These are phyloP conservation scores for Molossus molossus DNA, from an alignment of 2,797 vertebrate species.

Conservation along the genomic window DNA sequence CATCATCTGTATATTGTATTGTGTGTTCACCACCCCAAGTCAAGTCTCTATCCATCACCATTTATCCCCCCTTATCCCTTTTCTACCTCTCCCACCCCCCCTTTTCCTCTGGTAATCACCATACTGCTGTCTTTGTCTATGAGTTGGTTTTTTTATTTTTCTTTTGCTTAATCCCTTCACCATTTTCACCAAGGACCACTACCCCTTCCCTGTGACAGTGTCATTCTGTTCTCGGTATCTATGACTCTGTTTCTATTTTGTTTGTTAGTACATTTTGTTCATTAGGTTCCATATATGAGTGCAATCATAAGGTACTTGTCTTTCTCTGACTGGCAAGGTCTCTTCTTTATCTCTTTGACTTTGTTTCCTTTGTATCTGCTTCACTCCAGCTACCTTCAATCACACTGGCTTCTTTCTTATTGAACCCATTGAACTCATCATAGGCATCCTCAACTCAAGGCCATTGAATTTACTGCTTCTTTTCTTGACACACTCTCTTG, in stretches of 20 bases:
- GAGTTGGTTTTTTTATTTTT: background rate
- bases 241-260: background rate
- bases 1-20: no score
- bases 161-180: background rate
- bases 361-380: background rate
- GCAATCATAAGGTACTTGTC: background rate
- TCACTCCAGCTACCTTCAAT: background rate
- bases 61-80: background rate
- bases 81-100: no score
- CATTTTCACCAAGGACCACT: background rate
- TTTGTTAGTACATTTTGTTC: background rate
- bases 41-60: background rate
- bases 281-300: background rate
- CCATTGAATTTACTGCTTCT: background rate
- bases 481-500: no score
- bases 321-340: background rate
- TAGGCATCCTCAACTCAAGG: fast-evolving
- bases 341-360: background rate
- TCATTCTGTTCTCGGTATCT: background rate
- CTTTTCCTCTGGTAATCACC: background rate
- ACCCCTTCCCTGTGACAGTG: no score
- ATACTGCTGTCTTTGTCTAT: background rate
- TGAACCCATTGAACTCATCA: background rate
- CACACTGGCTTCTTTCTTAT: background rate
- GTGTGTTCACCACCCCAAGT: background rate